Conservation (phyloP, 2,797 vertebrate species). For the Tadarida brasiliensis region DNA sequence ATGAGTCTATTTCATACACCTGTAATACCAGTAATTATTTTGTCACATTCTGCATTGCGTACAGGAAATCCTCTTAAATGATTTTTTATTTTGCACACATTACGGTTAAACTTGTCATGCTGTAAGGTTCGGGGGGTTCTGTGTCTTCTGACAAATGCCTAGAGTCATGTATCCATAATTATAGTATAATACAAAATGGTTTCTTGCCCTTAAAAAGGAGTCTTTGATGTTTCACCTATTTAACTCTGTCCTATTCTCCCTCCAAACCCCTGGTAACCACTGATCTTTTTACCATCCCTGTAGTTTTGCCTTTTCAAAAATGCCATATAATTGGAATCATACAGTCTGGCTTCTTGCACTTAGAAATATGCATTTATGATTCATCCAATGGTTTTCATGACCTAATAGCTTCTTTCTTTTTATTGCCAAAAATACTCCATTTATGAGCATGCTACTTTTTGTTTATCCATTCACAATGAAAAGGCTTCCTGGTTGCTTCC, state of each 20-base stretch:
- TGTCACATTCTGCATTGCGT: background rate
- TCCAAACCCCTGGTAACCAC: too few species aligned
- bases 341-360: background rate
- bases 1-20: background rate
- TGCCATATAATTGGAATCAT: background rate
- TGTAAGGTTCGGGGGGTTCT: background rate
- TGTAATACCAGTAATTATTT: background rate
- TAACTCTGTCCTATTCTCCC: background rate
- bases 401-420: background rate
- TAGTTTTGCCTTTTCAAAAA: background rate
- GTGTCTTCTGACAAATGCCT: background rate
- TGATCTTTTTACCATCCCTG: background rate
- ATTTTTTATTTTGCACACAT: background rate
- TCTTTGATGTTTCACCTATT: background rate
- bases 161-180: background rate
- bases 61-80: background rate
- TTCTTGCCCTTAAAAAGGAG: background rate
- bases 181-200: background rate
- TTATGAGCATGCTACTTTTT: background rate
- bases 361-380: background rate
- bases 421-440: background rate
- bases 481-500: background rate
- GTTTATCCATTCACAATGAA: background rate
- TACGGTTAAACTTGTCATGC: background rate
- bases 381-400: background rate